Evolutionary conservation across 2,797 vertebrate genomes (phyloP).

Genomic region (Austrolebias charrua): DNA sequence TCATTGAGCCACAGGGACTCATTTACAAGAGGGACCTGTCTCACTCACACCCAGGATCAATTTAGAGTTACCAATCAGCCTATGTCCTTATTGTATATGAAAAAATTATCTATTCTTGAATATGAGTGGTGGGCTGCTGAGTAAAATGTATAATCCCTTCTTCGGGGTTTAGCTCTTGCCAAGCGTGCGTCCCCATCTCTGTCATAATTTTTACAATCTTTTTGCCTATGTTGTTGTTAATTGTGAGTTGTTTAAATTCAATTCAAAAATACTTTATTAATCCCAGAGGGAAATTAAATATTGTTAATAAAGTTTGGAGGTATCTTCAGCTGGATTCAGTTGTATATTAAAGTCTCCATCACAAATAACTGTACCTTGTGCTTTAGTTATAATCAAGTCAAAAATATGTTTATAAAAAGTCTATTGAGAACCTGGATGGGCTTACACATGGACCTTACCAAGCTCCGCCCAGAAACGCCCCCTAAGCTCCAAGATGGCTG

Average conservation of each 20-base stretch:
- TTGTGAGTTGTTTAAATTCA: too few relatives aligned
- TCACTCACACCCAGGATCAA: too few relatives aligned
- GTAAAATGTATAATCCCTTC: neutral
- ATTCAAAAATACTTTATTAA: too few relatives aligned
- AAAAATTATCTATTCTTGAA: neutral
- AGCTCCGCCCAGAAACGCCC: too few relatives aligned
- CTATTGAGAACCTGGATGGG: neutral
- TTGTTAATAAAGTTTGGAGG: too few relatives aligned
- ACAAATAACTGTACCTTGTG: neutral
- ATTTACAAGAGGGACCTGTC: too few relatives aligned
- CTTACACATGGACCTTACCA: too few relatives aligned
- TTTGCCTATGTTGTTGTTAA: neutral
- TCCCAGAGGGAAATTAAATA: too few relatives aligned
- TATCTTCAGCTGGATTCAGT: neutral
- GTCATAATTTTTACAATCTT: neutral
- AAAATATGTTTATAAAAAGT: constrained; percentile 3
- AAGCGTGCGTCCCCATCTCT: constrained; percentile 2
- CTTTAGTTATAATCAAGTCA: constrained; percentile 2
- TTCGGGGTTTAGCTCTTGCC: neutral
- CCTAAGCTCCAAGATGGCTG: too few relatives aligned
- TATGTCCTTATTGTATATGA: neutral
- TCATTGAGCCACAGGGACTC: too few relatives aligned
- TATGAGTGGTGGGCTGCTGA: neutral
- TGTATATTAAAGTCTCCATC: neutral
- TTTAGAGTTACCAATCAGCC: too few relatives aligned